Conservation (phyloP, 2,888 invertebrate genomes). For the Eilema griseolum region DNA sequence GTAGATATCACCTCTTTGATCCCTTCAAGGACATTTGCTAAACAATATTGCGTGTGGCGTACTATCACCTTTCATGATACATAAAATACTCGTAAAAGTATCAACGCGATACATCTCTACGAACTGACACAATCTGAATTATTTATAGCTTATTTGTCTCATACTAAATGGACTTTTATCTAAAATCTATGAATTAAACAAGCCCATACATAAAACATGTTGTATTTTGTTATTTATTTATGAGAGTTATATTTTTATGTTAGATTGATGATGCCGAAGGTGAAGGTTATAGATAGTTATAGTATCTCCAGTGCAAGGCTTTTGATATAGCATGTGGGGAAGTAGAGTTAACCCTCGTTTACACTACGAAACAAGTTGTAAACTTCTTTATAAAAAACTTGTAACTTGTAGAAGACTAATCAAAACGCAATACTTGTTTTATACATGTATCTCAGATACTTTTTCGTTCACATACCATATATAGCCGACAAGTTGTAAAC, state of each 20-base stretch:
- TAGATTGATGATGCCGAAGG: neutral
- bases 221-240: slow-evolving; percentile 2
- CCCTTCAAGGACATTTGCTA: neutral
- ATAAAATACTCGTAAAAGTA: neutral
- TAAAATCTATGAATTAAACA: slow-evolving; percentile 4
- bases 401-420: no score
- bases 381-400: no score
- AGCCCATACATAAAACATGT: slow-evolving; percentile 8
- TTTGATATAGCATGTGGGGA: no score
- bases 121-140: slow-evolving; percentile 9
- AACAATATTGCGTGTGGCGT: neutral
- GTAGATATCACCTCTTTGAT: no score
- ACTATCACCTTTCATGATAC: neutral
- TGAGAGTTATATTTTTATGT: neutral
- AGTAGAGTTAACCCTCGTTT: no score
- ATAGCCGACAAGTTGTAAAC: no score
- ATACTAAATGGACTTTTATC: slow-evolving; percentile 9
- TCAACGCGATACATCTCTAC: slow-evolving; percentile 3
- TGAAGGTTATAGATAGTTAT: neutral
- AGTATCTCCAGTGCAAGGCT: no score
- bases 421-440: no score
- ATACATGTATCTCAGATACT: no score
- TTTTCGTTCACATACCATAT: no score
- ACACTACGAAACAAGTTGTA: no score
- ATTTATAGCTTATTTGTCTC: slow-evolving; percentile 10